Evolutionary conservation across 2,888 invertebrate genomes (phyloP).

Genomic region (Lasius fuliginosus): DNA sequence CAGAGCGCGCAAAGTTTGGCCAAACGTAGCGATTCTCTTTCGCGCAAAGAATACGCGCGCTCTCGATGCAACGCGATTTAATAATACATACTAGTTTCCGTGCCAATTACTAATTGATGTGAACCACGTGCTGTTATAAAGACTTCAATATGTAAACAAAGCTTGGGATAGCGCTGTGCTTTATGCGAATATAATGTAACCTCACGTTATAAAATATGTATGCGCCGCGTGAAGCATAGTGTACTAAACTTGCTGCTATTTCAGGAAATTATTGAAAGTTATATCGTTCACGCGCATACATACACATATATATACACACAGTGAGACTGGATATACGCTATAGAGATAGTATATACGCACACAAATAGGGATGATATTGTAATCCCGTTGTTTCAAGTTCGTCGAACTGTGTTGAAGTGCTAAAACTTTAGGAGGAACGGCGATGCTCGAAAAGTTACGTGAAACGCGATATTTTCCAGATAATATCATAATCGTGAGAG

Average conservation of each 20-base stretch:
- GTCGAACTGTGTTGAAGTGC: constrained; percentile 4
- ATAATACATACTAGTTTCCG: constrained; percentile 4
- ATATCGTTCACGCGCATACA: constrained; percentile 5
- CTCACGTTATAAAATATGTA: constrained; percentile 26
- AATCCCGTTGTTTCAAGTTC: constrained; percentile 36
- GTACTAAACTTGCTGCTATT: neutral
- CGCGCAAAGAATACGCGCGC: constrained; percentile 50
- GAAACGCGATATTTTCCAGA: constrained; percentile 51
- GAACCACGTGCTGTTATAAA: constrained; percentile 18
- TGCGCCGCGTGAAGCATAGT: neutral
- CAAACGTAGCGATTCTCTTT: constrained; percentile 59
- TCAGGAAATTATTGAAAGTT: constrained; percentile 43
- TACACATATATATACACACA: neutral
- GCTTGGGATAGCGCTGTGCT: constrained; percentile 26
- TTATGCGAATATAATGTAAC: constrained; percentile 43
- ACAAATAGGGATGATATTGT: constrained; percentile 55
- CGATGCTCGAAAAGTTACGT: constrained; percentile 58
- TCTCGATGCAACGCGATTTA: constrained; percentile 20
- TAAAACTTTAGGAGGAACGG: constrained; percentile 13
- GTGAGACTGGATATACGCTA: neutral
- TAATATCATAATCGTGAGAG: constrained; percentile 58
- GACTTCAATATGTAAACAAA: constrained; percentile 22
- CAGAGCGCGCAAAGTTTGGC: constrained; percentile 77
- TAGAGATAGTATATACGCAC: neutral
- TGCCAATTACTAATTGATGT: constrained; percentile 34